Evolutionary conservation across 2,797 vertebrate genomes (phyloP).

Genomic region (Rhinichthys osculus): DNA sequence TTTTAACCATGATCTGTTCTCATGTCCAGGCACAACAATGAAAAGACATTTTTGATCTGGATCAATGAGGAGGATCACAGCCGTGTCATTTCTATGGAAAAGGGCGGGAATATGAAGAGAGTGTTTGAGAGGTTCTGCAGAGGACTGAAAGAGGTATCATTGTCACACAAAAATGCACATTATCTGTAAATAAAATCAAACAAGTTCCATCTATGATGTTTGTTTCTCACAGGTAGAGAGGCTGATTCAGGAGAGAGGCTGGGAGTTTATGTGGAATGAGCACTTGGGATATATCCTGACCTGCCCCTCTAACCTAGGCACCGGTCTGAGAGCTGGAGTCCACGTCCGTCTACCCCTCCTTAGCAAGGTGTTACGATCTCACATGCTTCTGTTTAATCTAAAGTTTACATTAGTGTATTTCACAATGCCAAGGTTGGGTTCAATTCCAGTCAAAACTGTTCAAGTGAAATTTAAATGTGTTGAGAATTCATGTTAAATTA

Average conservation of each 20-base stretch:
- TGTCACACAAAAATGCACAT: background rate
- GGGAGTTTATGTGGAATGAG: slow-evolving; percentile 90
- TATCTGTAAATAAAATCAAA: background rate
- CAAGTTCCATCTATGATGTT: background rate
- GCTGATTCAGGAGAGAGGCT: slow-evolving; percentile 83
- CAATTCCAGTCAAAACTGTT: background rate
- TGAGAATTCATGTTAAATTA: background rate
- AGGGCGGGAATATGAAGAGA: slow-evolving; percentile 86
- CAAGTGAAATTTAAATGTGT: background rate
- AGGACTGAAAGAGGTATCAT: slow-evolving; percentile 82
- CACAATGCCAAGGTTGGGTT: rapidly evolving
- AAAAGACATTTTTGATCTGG: slow-evolving; percentile 88
- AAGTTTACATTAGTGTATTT: background rate
- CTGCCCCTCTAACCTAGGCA: slow-evolving; percentile 86
- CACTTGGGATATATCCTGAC: slow-evolving; percentile 83
- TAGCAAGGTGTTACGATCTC: slow-evolving; percentile 76
- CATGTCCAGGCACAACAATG: slow-evolving; percentile 81
- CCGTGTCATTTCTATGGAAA: slow-evolving; percentile 88
- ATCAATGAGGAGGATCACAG: slow-evolving; percentile 88
- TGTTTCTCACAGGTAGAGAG: slow-evolving; percentile 76
- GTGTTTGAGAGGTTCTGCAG: slow-evolving; percentile 87
- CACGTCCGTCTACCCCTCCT: slow-evolving; percentile 82
- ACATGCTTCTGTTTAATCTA: rapidly evolving
- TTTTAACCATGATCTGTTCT: background rate
- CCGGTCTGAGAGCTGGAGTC: slow-evolving; percentile 83